A percentile compares a stretch with the other conserved stretches of the same genome.
phyloP scores from a whole-genome alignment of 2,888 invertebrate genomes.

The Epiperipatus broadwayi region DNA sequence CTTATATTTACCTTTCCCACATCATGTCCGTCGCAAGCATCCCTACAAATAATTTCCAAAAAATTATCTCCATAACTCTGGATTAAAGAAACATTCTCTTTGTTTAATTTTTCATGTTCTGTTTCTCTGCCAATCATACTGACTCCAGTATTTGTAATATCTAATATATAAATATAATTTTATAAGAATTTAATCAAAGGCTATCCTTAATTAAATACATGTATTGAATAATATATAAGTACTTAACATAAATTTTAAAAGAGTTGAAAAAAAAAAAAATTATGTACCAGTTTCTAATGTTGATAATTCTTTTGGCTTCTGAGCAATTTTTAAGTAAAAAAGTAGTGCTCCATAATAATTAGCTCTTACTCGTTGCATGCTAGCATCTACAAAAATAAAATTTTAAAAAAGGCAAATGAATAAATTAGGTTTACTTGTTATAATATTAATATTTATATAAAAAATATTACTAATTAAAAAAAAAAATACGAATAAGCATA shows the following conservation, averaged over 20 bases:
- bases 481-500: neutral
- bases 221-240: neutral
- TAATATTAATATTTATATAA: neutral
- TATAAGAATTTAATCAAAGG: constrained; percentile 12
- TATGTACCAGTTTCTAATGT: no score
- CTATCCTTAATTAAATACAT: neutral
- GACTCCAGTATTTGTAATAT: no score
- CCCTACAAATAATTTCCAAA: constrained; percentile 59
- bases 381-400: constrained; percentile 36
- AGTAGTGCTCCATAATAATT: constrained; percentile 66
- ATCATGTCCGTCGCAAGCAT: constrained; percentile 69
- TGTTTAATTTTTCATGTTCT: constrained; percentile 27
- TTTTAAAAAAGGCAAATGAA: constrained; percentile 10
- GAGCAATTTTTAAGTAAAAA: constrained; percentile 50
- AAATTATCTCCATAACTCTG: constrained; percentile 57
- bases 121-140: constrained; percentile 21
- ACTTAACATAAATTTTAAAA: neutral
- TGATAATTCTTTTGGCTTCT: constrained; percentile 17
- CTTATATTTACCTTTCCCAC: constrained; percentile 49
- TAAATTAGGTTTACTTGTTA: neutral
- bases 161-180: no score
- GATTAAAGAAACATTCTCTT: constrained; percentile 40
- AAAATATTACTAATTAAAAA: neutral
- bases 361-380: constrained; percentile 60
- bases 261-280: neutral